Evolutionary conservation across 2,113 vertebrate genomes (phyloP), one percentile per base, ranked within the genome.

Genomic region (Leucopsar rothschildi): DNA sequence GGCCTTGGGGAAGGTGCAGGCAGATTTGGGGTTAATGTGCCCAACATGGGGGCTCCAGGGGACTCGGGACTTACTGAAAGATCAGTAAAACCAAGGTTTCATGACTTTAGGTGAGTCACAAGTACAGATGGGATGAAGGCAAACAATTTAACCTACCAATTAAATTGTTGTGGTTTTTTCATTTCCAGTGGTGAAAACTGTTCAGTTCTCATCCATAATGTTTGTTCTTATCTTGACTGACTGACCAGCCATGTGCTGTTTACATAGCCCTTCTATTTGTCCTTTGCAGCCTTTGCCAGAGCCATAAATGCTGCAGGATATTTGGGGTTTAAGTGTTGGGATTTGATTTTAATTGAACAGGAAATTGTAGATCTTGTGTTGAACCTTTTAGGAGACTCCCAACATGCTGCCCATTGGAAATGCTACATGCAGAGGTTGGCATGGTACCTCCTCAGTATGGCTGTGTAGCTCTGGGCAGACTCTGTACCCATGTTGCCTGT

Each of bases 1-100:
- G 31, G 9, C 37, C 28, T 47, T 86, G 0, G 1, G 49, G 65
- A 76, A 61, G 52, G 60, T 28, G 24, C 3, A 0, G 45, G 50
- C 55, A 45, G 69, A 21, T 52, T 70, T 0, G 0, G 52, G 49
- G 13, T 40, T 40, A 31, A 18, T 0, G 2, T 70, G 31, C 29
- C 50, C 5, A 1, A 1, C 0, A 1, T 56, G 27, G 24, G 33
- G 17, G 11, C 44, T 91, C 25, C 33, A n/a, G 42, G 66, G 39
- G 10, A 5, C 33, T 49, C 25, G 11, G 82, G 39, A 35, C 65
- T 50, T 65, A 37, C n/a, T 24, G 53, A 65, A 40, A n/a, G 9
- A 66, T 53, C 20, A 2, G 53, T 31, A 35, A 82, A 71, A 55
- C 29, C 7, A 3, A 33, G 53, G 16, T 77, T 70, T 70, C 5